These are phyloP conservation scores for Nomada ruficornis DNA, from an alignment of 2,888 invertebrate genomes.

Conservation along the genomic window DNA sequence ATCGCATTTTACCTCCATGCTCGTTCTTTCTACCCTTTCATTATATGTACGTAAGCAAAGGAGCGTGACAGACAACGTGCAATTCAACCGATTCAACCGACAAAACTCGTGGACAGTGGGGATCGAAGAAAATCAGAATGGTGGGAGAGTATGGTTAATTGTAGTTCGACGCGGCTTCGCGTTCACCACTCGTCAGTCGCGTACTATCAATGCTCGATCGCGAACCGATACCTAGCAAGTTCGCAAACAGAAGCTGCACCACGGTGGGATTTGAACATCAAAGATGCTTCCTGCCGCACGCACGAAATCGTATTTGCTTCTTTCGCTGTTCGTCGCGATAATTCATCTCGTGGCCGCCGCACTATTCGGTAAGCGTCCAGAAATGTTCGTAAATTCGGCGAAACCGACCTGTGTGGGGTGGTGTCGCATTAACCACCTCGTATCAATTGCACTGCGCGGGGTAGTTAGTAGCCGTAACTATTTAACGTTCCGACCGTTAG, in stretches of 20 bases:
- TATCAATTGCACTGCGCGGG: not conserved
- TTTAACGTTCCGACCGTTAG: not conserved
- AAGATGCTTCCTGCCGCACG: not conserved
- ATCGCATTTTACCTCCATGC: not conserved
- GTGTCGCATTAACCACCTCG: not conserved
- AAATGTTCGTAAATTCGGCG: not conserved
- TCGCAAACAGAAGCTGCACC: not conserved
- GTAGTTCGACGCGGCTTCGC: conserved; percentile 37
- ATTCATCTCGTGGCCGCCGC: not conserved
- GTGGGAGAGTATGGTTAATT: conserved; percentile 50
- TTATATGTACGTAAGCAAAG: not conserved
- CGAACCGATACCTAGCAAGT: conserved; percentile 52
- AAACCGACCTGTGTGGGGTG: not conserved
- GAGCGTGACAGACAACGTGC: no score
- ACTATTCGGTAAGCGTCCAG: conserved; percentile 22
- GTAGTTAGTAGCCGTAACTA: not conserved
- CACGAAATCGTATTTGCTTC: not conserved
- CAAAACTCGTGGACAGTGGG: not conserved
- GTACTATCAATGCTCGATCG: conserved; percentile 65
- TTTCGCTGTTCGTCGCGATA: not conserved
- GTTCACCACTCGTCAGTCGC: conserved; percentile 68
- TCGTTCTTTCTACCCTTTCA: not conserved
- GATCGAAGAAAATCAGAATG: conserved; percentile 40
- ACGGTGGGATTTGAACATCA: not conserved
- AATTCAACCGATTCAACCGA: not conserved